Percentiles rank a stretch among this genome's conserved stretches.
Conservation (phyloP, 2,888 invertebrate species). For the Nymphalis polychloros region DNA sequence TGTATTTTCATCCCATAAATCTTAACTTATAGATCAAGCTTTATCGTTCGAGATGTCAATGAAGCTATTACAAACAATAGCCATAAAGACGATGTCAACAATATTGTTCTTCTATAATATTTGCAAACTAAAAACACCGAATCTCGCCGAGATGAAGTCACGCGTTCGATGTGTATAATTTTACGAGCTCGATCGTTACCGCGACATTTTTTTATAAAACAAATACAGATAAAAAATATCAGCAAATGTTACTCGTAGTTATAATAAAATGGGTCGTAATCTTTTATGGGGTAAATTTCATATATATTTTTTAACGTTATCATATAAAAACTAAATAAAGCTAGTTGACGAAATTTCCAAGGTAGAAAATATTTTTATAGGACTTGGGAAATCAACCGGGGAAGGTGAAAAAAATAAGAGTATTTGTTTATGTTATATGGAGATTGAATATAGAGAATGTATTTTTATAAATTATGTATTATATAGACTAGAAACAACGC, state of each 20-base stretch:
- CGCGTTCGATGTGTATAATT: constrained; percentile 2
- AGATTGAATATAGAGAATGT: no score
- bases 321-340: constrained; percentile 28
- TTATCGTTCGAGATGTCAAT: no score
- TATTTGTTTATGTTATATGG: neutral
- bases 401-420: neutral
- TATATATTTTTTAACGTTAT: constrained; percentile 19
- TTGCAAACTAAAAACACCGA: neutral
- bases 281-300: constrained; percentile 30
- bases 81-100: neutral
- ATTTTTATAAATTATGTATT: no score
- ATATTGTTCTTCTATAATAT: neutral
- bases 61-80: no score
- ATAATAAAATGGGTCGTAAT: constrained; percentile 33
- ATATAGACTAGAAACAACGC: neutral
- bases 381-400: neutral
- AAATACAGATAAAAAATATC: constrained; percentile 29
- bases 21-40: no score
- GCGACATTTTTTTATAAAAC: constrained; percentile 1
- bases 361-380: neutral
- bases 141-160: constrained; percentile 3
- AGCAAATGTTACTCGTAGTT: constrained; percentile 19
- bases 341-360: constrained; percentile 10
- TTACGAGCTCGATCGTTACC: constrained; percentile 4
- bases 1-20: no score